These are phyloP conservation scores for Sinella curviseta DNA, from an alignment of 1,140 invertebrate species.

Conservation along the genomic window DNA sequence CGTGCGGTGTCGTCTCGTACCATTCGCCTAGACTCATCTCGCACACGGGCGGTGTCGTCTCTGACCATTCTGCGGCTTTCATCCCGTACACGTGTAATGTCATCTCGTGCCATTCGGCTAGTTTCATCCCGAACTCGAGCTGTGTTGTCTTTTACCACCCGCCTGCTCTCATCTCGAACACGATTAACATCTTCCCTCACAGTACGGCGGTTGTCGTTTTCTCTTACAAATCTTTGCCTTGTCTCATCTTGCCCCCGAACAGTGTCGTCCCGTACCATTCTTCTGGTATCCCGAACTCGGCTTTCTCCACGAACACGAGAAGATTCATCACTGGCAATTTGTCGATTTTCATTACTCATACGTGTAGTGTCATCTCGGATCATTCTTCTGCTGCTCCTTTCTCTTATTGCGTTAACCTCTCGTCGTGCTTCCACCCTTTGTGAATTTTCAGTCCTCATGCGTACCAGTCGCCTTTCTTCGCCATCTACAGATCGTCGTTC, in stretches of 20 bases:
- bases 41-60: background rate
- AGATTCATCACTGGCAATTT: background rate
- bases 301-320: background rate
- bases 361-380: slow-evolving; percentile 35
- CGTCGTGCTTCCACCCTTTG: too few species aligned
- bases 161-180: slow-evolving; percentile 16
- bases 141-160: slow-evolving; percentile 26
- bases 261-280: slow-evolving; percentile 27
- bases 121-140: slow-evolving; percentile 24
- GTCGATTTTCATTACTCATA: too few species aligned
- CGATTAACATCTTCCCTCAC: background rate
- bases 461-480: background rate
- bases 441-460: too few species aligned
- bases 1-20: slow-evolving; percentile 20
- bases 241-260: slow-evolving; percentile 15
- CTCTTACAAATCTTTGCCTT: too few species aligned
- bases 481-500: background rate
- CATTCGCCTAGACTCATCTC: background rate
- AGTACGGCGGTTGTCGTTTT: too few species aligned
- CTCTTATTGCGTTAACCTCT: too few species aligned
- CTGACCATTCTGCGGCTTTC: background rate
- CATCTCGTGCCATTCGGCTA: background rate
- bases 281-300: background rate
- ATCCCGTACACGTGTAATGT: background rate
- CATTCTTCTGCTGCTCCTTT: slow-evolving; percentile 25